These are phyloP conservation scores for Augochlorella aurata DNA, from an alignment of 2,888 invertebrate genomes.

Conservation along the genomic window DNA sequence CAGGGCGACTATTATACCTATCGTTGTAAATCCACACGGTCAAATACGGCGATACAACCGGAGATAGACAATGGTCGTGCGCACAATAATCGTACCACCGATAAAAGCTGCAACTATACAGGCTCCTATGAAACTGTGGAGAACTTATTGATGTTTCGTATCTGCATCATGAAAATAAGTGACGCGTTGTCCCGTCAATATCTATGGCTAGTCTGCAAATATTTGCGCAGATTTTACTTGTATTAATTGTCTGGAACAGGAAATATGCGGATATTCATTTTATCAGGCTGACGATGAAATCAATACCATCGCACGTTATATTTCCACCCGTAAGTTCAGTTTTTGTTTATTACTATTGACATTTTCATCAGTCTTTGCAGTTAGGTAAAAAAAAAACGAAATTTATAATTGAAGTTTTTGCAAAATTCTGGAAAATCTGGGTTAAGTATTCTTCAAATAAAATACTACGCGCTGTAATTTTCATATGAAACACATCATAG, in stretches of 20 bases:
- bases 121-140: background rate
- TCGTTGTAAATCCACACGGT: slow-evolving; percentile 22
- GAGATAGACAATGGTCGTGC: background rate
- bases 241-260: background rate
- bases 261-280: too few relatives aligned
- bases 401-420: too few relatives aligned
- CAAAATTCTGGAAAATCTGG: too few relatives aligned
- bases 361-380: too few relatives aligned
- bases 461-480: too few relatives aligned
- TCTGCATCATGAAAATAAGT: background rate
- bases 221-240: background rate
- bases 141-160: background rate
- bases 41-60: slow-evolving; percentile 1
- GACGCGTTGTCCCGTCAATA: background rate
- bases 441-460: too few relatives aligned
- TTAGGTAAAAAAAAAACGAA: too few relatives aligned
- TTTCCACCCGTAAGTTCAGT: too few relatives aligned
- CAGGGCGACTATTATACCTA: slow-evolving; percentile 15
- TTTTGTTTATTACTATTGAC: too few relatives aligned
- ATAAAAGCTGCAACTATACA: background rate
- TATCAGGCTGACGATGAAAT: too few relatives aligned
- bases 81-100: slow-evolving; percentile 3
- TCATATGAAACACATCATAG: too few relatives aligned
- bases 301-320: too few relatives aligned
- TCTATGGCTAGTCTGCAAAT: background rate